A percentile compares a stretch with the other conserved stretches of the same genome.
These are phyloP conservation scores for Harmothoe impar DNA, from an alignment of 2,888 invertebrate species.

Conservation along the genomic window DNA sequence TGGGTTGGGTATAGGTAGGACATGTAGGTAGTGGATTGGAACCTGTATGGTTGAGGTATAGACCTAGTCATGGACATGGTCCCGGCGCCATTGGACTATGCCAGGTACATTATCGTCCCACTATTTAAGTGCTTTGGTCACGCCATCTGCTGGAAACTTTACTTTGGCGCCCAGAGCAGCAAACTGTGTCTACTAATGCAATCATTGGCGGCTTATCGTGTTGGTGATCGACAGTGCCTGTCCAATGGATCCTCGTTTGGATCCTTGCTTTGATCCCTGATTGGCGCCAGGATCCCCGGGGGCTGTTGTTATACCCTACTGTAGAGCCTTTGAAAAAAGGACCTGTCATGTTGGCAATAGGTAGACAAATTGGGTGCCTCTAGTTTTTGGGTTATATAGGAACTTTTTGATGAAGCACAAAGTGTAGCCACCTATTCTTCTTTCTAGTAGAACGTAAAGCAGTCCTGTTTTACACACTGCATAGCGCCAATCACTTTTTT, in stretches of 20 bases:
- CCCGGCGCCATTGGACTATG: too few relatives aligned
- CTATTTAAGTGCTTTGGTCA: too few relatives aligned
- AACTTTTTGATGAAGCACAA: too few relatives aligned
- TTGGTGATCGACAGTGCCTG: neutral
- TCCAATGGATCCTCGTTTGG: conserved; percentile 20
- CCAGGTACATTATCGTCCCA: too few relatives aligned
- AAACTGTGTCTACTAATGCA: neutral
- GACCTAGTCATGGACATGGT: too few relatives aligned
- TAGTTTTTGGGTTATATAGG: neutral
- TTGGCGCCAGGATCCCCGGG: neutral
- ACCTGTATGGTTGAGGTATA: neutral
- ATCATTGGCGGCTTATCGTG: conserved; percentile 28
- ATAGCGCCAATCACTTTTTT: too few relatives aligned
- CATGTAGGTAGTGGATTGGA: neutral
- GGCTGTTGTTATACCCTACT: neutral
- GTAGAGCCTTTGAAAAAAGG: conserved; percentile 17
- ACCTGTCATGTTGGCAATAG: neutral
- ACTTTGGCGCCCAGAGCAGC: too few relatives aligned
- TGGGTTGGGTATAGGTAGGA: neutral
- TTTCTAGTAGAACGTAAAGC: too few relatives aligned
- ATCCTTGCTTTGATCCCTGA: neutral
- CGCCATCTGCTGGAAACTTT: too few relatives aligned
- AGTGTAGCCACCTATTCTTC: too few relatives aligned
- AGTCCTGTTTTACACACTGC: too few relatives aligned
- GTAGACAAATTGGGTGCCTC: neutral